Base-by-base conservation (phyloP, 1,140 invertebrate species). In the Belonocnema kinseyi region DNA sequence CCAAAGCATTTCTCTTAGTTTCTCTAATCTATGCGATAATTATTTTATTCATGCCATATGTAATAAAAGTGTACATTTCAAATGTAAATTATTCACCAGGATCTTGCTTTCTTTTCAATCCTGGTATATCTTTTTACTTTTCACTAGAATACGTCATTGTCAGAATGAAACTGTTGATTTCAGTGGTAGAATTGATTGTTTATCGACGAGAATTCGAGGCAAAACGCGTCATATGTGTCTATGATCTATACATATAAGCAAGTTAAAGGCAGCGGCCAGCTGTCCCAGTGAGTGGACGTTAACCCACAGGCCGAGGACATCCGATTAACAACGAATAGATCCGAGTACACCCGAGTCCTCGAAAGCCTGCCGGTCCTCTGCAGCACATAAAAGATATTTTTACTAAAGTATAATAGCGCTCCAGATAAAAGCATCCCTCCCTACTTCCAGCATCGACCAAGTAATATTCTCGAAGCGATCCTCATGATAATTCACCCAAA, bases 211-310 rank as follows among this genome's bases (percentile, higher is more conserved):
- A n/a, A 54, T 54, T 54, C 16, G 53, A 54, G 53, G 53, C 53
- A 16, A 54, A 54, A 19, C 17, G 53, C 17, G 53, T 54, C 53
- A 54, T 54, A 54, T 54, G 53, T 19, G 53, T 19, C 53, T n/a
- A 54, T 54, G 53, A 54, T 54, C 16, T 54, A 54, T 54, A 82
- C 79, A 82, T 84, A 87, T 83, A 86, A 82, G 83, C 83, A 83
- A 85, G 83, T 87, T 81, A 78, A 84, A 86, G 85, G 87, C 85
- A 87, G 85, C 85, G 86, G 85, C 78, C 85, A 85, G 79, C 83
- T 87, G 90, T 89, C 88, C 90, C 88, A 91, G 90, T 91, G 88
- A 90, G 90, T 88, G 90, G 88, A 84, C 88, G 85, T 91, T 91
- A 85, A 90, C 90, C 89, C 88, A 80, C 76, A 82, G 86, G 86